These are phyloP conservation scores for Phaenicophaeus curvirostris DNA, from an alignment of 2,797 vertebrate species.

Conservation along the genomic window DNA sequence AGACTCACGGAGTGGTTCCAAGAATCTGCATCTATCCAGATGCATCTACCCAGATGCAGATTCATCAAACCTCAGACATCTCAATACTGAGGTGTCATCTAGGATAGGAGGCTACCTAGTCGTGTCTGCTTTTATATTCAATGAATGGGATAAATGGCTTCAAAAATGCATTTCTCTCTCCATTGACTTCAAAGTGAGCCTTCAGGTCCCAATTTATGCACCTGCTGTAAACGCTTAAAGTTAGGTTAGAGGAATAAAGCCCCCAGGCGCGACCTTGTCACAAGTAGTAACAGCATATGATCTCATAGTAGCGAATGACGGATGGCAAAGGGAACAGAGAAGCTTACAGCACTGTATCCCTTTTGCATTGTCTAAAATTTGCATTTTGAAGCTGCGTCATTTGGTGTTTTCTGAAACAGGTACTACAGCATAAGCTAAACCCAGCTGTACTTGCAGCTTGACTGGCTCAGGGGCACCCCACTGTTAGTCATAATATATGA, in stretches of 20 bases:
- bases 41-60: background rate
- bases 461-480: background rate
- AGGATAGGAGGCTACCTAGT: background rate
- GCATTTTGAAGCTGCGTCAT: background rate
- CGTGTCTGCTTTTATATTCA: slow-evolving; percentile 26
- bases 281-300: background rate
- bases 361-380: background rate
- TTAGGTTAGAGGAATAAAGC: slow-evolving; percentile 33
- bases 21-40: background rate
- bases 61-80: background rate
- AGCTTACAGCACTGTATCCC: background rate
- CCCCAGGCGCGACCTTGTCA: background rate
- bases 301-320: background rate
- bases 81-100: background rate
- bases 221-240: background rate
- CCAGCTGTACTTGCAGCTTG: background rate
- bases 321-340: background rate
- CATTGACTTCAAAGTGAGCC: slow-evolving; percentile 37
- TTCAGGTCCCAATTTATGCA: slow-evolving; percentile 27
- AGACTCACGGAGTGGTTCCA: background rate
- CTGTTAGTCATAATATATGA: background rate
- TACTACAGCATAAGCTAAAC: background rate
- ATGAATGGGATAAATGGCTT: slow-evolving; percentile 23
- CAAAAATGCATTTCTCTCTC: slow-evolving; percentile 3
- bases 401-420: background rate